Base-by-base conservation (phyloP, 2,113 vertebrate species). In the Syngnathoides biaculeatus region DNA sequence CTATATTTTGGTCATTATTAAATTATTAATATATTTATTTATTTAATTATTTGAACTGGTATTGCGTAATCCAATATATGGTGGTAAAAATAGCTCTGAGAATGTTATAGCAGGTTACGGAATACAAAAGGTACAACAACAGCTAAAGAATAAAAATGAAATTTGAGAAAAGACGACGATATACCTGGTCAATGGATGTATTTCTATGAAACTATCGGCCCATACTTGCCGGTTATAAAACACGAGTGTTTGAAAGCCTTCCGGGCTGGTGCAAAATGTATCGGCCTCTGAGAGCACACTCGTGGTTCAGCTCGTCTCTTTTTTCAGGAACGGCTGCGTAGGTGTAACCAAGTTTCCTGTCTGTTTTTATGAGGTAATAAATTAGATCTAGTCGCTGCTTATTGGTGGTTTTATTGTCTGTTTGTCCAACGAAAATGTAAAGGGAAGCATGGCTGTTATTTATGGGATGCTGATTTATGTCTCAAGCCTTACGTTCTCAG, bases 371-470 rank as follows among this genome's bases (percentile, higher is more conserved):
- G 87, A 88, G 87, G 83, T 82, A 84, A 89, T 90, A 90, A 90
- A 90, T 90, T 89, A 85, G 78, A 83, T 84, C 80, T 81, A 87
- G 85, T 89, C 87, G 85, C 79, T 80, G 74, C 85, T 90, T 83
- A 85, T 89, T 87, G 84, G 77, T 84, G 79, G 83, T 88, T 90
- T 89, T 86, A 90, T 89, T 86, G 86, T 86, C 84, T 87, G 87
- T 87, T 86, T 86, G 88, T 89, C 83, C 80, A 87, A 77, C 77
- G 72, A 77, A 85, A 84, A 87, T 89, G 86, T 89, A 81, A 86
- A 82, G 77, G 84, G 86, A 89, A 88, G 83, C 78, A 59, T 57
- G 56, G 74, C 69, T 71, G 69, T 88, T 87, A 87, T 88, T 90
- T 87, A 88, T 85, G 82, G 79, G 72, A 73, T 61, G 8, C 64